phyloP scores from a whole-genome alignment of 2,888 invertebrate species.

The Cryptocephalus moraei region DNA sequence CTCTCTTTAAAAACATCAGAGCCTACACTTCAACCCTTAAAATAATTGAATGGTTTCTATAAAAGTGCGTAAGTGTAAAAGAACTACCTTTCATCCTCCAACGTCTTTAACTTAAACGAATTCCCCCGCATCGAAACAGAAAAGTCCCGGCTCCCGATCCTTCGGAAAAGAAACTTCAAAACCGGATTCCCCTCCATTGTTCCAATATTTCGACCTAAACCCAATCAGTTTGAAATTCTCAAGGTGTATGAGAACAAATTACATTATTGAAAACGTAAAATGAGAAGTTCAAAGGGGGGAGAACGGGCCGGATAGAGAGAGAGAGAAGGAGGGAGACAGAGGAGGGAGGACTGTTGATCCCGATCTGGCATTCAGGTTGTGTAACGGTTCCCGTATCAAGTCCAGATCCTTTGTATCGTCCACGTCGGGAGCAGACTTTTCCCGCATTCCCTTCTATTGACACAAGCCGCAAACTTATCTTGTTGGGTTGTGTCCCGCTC shows the following conservation, averaged over 20 bases:
- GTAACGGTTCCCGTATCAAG: conserved; percentile 30
- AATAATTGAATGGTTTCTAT: no score
- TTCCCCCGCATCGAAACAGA: no score
- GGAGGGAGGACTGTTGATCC: conserved; percentile 28
- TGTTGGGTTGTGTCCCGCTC: conserved; percentile 20
- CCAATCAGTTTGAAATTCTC: conserved; percentile 18
- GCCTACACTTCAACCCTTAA: no score
- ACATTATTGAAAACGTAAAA: conserved; percentile 29
- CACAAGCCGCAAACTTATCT: conserved; percentile 30
- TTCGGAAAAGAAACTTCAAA: no score
- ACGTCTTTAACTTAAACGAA: no score
- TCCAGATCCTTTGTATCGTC: conserved; percentile 25
- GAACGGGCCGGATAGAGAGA: conserved; percentile 2
- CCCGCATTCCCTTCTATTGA: conserved; percentile 30
- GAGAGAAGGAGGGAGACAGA: conserved; percentile 15
- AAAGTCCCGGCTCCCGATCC: no score
- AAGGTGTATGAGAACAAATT: conserved; percentile 24
- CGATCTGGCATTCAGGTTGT: conserved; percentile 31
- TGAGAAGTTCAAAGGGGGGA: conserved; percentile 8
- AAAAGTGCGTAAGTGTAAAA: no score
- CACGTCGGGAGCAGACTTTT: conserved; percentile 27
- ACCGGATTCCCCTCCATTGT: background rate
- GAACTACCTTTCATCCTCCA: no score
- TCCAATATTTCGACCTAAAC: background rate
- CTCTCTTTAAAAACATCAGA: no score